Evolutionary conservation across 1,140 invertebrate genomes (phyloP).

Genomic region (Heliothis virescens): DNA sequence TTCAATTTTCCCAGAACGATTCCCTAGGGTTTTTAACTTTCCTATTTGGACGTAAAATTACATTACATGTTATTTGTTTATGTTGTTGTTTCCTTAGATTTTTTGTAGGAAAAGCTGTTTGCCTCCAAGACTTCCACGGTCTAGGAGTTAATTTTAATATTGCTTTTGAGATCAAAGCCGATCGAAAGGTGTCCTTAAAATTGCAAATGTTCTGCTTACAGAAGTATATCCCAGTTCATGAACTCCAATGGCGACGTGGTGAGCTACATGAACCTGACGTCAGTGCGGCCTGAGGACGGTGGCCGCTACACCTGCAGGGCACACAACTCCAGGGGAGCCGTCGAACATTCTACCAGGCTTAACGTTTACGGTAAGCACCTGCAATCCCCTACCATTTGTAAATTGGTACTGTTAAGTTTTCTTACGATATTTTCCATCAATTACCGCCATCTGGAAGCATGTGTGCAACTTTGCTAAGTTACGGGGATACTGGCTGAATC

Average conservation of each 20-base stretch:
- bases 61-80: neutral
- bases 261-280: conserved; percentile 94
- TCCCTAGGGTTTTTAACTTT: conserved; percentile 33
- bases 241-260: conserved; percentile 93
- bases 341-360: conserved; percentile 91
- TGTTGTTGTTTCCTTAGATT: too few species aligned
- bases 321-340: conserved; percentile 90
- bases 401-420: too few species aligned
- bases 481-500: too few species aligned
- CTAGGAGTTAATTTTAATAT: too few species aligned
- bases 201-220: conserved; percentile 50
- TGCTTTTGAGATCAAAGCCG: too few species aligned
- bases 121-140: too few species aligned
- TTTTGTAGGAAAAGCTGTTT: too few species aligned
- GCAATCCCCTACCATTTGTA: neutral
- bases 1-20: conserved; percentile 5
- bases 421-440: too few species aligned
- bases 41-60: neutral
- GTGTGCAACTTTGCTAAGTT: too few species aligned
- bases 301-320: conserved; percentile 94
- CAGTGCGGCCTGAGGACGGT: conserved; percentile 92
- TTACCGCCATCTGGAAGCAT: too few species aligned
- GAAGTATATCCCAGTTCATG: conserved; percentile 89
- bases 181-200: too few species aligned
- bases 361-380: conserved; percentile 93